These are phyloP conservation scores for Pammene fasciana DNA, from an alignment of 2,888 invertebrate genomes.

Conservation along the genomic window DNA sequence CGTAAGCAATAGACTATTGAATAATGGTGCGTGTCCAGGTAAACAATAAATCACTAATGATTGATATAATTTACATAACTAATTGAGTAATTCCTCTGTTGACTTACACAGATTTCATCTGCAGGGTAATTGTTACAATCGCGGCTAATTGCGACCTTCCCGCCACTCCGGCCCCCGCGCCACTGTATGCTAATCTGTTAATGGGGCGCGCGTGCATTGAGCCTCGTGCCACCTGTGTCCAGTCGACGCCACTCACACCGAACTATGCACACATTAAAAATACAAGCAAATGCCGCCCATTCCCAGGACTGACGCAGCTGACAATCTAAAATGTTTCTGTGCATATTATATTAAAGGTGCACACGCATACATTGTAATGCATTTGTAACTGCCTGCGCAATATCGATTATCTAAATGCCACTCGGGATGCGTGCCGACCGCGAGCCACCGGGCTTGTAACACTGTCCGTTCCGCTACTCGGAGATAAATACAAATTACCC, in stretches of 20 bases:
- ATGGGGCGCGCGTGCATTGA: constrained; percentile 20
- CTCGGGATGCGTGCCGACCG: constrained; percentile 23
- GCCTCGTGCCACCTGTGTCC: constrained; percentile 26
- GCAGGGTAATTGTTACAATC: constrained; percentile 19
- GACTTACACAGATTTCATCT: constrained; percentile 19
- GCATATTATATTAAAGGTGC: constrained; percentile 23
- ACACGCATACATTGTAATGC: constrained; percentile 25
- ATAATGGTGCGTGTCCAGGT: not conserved
- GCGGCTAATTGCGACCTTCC: constrained; percentile 17
- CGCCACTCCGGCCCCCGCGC: constrained; percentile 1
- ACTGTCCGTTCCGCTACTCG: constrained; percentile 27
- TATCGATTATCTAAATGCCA: constrained; percentile 31
- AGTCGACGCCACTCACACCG: not conserved
- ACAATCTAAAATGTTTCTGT: constrained; percentile 6
- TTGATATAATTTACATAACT: not conserved
- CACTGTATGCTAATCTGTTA: constrained; percentile 30
- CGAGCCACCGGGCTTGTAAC: constrained; percentile 25
- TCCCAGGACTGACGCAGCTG: constrained; percentile 6
- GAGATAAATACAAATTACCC: constrained; percentile 25
- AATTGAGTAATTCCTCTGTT: constrained; percentile 15
- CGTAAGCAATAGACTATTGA: constrained; percentile 20
- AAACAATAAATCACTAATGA: constrained; percentile 23
- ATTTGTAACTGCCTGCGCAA: constrained; percentile 27
- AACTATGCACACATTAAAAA: not conserved
- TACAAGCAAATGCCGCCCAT: constrained; percentile 8